phyloP scores from a whole-genome alignment of 2,797 vertebrate species.

The Rousettus madagascariensis region DNA sequence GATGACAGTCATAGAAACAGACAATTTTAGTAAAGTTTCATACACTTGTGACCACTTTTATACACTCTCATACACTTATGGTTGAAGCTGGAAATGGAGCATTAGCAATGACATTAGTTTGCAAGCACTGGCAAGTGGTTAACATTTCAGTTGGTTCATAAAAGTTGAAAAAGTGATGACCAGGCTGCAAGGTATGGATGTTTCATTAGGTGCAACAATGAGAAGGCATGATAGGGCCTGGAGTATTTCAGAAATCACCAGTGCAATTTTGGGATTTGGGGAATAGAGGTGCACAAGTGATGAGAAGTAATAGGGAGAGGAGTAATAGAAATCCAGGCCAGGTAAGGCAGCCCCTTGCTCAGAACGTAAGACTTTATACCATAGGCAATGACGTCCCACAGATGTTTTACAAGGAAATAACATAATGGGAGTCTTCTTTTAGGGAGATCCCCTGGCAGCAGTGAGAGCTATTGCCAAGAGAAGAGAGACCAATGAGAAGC shows the following conservation, averaged over 20 bases:
- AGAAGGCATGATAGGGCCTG: not conserved
- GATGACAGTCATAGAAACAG: not conserved
- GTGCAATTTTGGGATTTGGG: not conserved
- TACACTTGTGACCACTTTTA: not conserved
- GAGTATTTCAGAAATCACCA: not conserved
- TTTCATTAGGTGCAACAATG: not conserved
- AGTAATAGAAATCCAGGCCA: not conserved
- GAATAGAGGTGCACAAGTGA: not conserved
- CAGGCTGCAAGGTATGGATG: not conserved
- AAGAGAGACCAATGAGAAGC: not conserved
- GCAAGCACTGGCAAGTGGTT: not conserved
- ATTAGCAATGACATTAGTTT: not conserved
- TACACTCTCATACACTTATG: not conserved
- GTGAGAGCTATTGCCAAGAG: not conserved
- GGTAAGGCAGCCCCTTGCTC: not conserved
- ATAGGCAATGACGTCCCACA: not conserved
- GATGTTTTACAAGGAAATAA: not conserved
- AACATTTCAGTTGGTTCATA: not conserved
- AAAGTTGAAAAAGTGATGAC: not conserved
- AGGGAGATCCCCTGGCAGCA: not conserved
- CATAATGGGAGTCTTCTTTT: not conserved
- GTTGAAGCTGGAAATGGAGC: not conserved
- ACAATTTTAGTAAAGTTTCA: not conserved
- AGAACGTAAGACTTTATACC: not conserved
- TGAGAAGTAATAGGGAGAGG: not conserved